Evolutionary conservation across 92 coral and sea anemone species (phyloP), one percentile per base, ranked within the genome.

Genomic region (Parazoanthus atlanticus): DNA sequence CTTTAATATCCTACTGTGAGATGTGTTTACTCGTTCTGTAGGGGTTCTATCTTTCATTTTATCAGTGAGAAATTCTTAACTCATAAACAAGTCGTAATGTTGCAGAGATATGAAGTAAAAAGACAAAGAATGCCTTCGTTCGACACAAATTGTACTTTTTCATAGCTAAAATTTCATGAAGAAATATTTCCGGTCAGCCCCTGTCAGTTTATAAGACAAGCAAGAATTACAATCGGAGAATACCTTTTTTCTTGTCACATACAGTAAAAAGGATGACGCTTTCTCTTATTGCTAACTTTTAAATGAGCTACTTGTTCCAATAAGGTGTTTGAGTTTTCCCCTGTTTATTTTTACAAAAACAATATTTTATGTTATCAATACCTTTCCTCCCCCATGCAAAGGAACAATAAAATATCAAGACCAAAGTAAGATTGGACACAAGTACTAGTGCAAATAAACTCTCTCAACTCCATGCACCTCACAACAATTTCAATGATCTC

Each of bases 1-100:
- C n/a, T 30, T 47, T 28, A 78, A 41, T 66, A 28, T 83, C 86
- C 76, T 23, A 46, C 78, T 43, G 87, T 67, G 26, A 19, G 16
- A 16, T 40, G 41, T 69, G 31, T 43, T 84, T 40, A 8, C 15
- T 43, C 38, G 28, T 72, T 70, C 74, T n/a, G 13, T 40, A 30
- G 43, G 87, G 78, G 7, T 29, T 84, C 66, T 43, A 28, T 49
- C 65, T n/a, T 32, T 43, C 5, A 26, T 28, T 72, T 38, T 17
- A 41, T 23, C 52, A 65, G 4, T 15, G 21, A 25, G 19, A 5
- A 17, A 23, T 47, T 15, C 6, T 56, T 31, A 7, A 26, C 43
- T 32, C 17, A 8, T 1, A 32, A 58, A 31, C 19, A n/a, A 61
- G 69, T 61, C 9, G n/a, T 61, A 6, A 21, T 4, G 9, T 3